Percentiles rank a stretch among this genome's conserved stretches.
Evolutionary conservation across 2,113 vertebrate species (phyloP).

Genomic region (Condylura cristata): DNA sequence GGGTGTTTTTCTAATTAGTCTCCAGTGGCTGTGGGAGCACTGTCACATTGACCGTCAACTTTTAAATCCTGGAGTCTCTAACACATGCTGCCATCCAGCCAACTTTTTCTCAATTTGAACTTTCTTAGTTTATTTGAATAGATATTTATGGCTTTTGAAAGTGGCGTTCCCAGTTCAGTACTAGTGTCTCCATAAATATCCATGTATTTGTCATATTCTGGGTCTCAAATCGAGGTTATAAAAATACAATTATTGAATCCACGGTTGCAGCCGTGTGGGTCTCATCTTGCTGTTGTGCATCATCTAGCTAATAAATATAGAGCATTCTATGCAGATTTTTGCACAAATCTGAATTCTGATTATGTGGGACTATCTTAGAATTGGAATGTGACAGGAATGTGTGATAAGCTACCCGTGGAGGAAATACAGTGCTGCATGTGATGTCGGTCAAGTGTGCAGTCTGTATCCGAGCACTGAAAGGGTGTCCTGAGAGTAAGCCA

Average conservation of each 20-base stretch:
- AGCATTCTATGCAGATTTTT: not conserved
- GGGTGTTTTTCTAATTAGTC: not conserved
- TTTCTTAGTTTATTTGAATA: constrained; percentile 11
- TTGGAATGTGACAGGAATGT: constrained; percentile 18
- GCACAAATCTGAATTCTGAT: not conserved
- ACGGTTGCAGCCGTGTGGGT: not conserved
- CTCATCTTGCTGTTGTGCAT: not conserved
- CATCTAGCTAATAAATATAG: not conserved
- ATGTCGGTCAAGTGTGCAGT: not conserved
- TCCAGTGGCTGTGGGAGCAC: not conserved
- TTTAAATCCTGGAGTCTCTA: not conserved
- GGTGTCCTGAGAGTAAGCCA: not conserved
- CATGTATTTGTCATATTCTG: not conserved
- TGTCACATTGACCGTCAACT: not conserved
- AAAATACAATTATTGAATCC: not conserved
- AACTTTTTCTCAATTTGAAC: not conserved
- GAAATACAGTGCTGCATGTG: not conserved
- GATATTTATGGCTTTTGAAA: not conserved
- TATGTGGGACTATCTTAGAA: not conserved
- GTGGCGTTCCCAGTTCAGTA: not conserved
- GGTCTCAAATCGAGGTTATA: not conserved
- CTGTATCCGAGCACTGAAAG: not conserved
- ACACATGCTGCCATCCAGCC: not conserved
- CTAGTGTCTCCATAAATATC: not conserved
- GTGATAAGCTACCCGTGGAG: not conserved